phyloP scores from a whole-genome alignment of 2,797 vertebrate genomes.

The Platalea minor region DNA sequence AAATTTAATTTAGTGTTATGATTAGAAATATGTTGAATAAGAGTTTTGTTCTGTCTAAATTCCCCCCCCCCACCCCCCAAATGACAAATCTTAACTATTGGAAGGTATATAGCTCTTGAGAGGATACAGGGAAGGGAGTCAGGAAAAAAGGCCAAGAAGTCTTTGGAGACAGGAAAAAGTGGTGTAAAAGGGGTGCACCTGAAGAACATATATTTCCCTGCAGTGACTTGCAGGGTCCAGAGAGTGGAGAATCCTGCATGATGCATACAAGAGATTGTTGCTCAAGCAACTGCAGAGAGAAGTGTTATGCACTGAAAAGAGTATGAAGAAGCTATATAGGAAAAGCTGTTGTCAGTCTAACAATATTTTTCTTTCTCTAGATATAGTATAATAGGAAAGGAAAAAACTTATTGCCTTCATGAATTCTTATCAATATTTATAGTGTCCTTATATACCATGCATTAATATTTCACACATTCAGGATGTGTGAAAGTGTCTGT shows the following conservation, averaged over 20 bases:
- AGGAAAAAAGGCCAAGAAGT: not conserved
- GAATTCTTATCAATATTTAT: not conserved
- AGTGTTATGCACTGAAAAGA: not conserved
- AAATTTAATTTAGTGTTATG: not conserved
- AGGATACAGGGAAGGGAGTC: not conserved
- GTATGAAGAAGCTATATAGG: not conserved
- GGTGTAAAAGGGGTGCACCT: not conserved
- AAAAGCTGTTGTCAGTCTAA: not conserved
- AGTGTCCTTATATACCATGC: not conserved
- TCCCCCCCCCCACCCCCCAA: too few species aligned
- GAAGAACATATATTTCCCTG: not conserved
- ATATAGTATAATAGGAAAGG: not conserved
- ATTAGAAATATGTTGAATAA: not conserved
- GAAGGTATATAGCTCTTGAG: not conserved
- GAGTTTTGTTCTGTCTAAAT: not conserved
- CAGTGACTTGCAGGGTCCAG: not conserved
- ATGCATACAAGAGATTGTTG: not conserved
- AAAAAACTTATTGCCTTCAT: not conserved
- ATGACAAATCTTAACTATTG: not conserved
- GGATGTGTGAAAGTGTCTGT: not conserved
- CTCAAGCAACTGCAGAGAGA: not conserved
- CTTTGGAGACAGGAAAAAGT: not conserved
- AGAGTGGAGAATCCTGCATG: not conserved
- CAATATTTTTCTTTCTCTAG: not conserved
- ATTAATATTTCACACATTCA: not conserved